These are phyloP conservation scores for Parambassis ranga DNA, from an alignment of 2,797 vertebrate genomes.

Conservation along the genomic window DNA sequence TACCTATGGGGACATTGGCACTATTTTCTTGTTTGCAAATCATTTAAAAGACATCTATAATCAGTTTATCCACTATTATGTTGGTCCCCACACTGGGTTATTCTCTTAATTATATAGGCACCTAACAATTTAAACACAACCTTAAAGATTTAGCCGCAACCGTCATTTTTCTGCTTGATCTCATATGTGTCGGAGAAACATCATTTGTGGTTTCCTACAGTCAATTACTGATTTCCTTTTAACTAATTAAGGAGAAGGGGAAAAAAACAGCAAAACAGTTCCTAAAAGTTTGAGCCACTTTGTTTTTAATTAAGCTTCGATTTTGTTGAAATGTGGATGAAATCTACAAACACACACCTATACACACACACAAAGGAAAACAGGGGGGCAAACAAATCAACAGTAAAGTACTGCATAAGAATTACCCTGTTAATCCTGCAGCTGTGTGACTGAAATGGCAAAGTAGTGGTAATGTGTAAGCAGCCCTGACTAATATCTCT, in stretches of 20 bases:
- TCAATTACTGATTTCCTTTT: slow-evolving; percentile 15
- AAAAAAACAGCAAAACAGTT: slow-evolving; percentile 14
- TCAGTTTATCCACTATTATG: too few relatives aligned
- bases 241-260: slow-evolving; percentile 8
- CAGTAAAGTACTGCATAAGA: neutral
- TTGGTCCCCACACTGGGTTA: too few relatives aligned
- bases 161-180: too few relatives aligned
- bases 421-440: neutral
- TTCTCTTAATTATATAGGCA: too few relatives aligned
- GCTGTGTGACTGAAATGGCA: slow-evolving; percentile 7
- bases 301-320: slow-evolving; percentile 56
- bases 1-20: too few relatives aligned
- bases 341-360: neutral
- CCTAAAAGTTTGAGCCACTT: slow-evolving; percentile 5
- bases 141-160: too few relatives aligned
- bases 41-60: too few relatives aligned
- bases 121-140: too few relatives aligned
- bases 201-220: too few relatives aligned
- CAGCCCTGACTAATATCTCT: slow-evolving; percentile 19
- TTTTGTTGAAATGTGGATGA: slow-evolving; percentile 19
- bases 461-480: neutral
- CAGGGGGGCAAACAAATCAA: slow-evolving; percentile 5
- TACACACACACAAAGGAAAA: neutral
- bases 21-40: too few relatives aligned
- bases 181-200: too few relatives aligned